Evolutionary conservation across 2,113 vertebrate species (phyloP), one percentile per base, ranked within the genome.

Genomic region (Canis aureus): DNA sequence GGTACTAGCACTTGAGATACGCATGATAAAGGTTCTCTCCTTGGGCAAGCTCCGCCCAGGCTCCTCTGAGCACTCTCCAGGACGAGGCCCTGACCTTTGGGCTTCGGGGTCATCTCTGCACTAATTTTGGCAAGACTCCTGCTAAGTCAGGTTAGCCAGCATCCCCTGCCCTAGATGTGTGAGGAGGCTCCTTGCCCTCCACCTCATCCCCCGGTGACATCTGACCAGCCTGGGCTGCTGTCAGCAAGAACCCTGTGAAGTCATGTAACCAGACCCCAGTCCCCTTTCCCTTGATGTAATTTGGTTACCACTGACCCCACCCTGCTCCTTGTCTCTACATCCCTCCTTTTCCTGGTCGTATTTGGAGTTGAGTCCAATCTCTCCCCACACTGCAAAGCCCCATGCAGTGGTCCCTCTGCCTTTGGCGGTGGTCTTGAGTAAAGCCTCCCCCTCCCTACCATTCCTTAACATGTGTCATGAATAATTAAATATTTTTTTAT

Each of bases 171-270:
- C 60, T 49, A 8, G 13, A 29, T 29, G 11, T 35, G 27, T 51
- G 29, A 59, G 4, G 0, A 16, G 49, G 35, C 9, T 67, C 59
- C 79, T 78, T 55, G 35, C 19, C 8, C 22, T 19, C 29, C 5
- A 27, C 13, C 27, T 8, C 15, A 8, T 49, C 9, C 55, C 35
- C 27, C 12, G 1, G 9, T 1, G 4, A 51, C n/a, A 0, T 55
- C 83, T 16, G 49, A 32, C 60, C 3, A 32, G 9, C 43, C 25
- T 25, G 6, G 64, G 53, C 25, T 71, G 55, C 82, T 0, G 5
- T 60, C 71, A 69, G 23, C 53, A 35, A 86, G 23, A 38, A 62
- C 79, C 51, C 19, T 51, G 16, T 38, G 35, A 23, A 35, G 23
- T 60, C 5, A 0, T 53, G 67, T 19, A 60, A 19, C 62, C 49